phyloP scores from a whole-genome alignment of 2,797 vertebrate species.

The Rhodeus uyekii region DNA sequence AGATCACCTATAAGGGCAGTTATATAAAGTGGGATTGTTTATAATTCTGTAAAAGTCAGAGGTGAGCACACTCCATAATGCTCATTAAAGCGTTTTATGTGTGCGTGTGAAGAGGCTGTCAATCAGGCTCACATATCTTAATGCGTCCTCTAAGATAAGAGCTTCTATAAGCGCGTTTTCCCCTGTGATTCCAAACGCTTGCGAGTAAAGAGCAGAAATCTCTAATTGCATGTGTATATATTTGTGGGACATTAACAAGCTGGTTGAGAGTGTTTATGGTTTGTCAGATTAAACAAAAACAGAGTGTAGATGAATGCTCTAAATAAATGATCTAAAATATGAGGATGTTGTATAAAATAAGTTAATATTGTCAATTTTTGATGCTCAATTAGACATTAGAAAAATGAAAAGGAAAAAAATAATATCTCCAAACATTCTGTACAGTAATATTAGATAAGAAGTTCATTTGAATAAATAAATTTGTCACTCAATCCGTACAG shows the following conservation, averaged over 20 bases:
- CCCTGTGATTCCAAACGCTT: slow-evolving; percentile 41
- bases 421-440: background rate
- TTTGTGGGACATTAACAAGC: background rate
- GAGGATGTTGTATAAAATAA: background rate
- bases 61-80: slow-evolving; percentile 66
- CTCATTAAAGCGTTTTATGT: slow-evolving; percentile 75
- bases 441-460: background rate
- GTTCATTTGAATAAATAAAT: background rate
- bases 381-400: background rate
- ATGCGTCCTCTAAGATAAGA: slow-evolving; percentile 64
- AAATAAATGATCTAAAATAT: background rate
- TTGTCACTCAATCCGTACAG: background rate
- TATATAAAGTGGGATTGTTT: slow-evolving; percentile 77
- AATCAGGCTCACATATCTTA: slow-evolving; percentile 72
- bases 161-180: slow-evolving; percentile 57
- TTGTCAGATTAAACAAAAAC: background rate
- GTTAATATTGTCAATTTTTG: background rate
- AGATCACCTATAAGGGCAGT: slow-evolving; percentile 73
- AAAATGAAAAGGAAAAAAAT: background rate
- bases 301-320: background rate
- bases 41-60: slow-evolving; percentile 72
- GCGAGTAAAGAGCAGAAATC: slow-evolving; percentile 44
- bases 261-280: background rate
- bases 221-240: slow-evolving; percentile 40
- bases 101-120: slow-evolving; percentile 67